phyloP scores from a whole-genome alignment of 2,888 invertebrate genomes.

The Harmothoe impar region DNA sequence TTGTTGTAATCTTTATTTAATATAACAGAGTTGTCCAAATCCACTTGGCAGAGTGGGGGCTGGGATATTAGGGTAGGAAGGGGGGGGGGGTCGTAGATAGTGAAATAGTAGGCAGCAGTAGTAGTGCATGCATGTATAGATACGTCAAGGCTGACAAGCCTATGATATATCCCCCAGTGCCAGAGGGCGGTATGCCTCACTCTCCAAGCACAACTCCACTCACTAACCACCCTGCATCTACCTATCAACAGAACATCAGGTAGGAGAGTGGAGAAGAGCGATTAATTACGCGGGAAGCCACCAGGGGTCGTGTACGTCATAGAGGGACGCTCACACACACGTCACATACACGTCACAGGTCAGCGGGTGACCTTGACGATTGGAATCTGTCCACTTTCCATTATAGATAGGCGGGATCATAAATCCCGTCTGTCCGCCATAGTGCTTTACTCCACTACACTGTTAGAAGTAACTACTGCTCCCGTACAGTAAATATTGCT shows the following conservation, averaged over 20 bases:
- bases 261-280: neutral
- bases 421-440: neutral
- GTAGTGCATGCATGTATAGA: slow-evolving; percentile 4
- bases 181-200: neutral
- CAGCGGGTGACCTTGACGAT: neutral
- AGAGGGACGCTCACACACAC: slow-evolving; percentile 1
- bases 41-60: neutral
- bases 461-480: too few relatives aligned
- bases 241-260: neutral
- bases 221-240: neutral
- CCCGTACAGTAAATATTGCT: too few relatives aligned
- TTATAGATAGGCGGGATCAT: slow-evolving; percentile 19
- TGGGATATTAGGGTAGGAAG: neutral
- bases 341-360: neutral
- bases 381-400: slow-evolving; percentile 11
- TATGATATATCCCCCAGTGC: neutral
- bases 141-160: neutral
- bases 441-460: too few relatives aligned
- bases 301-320: neutral
- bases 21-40: neutral
- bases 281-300: slow-evolving; percentile 10
- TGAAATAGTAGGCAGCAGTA: too few relatives aligned
- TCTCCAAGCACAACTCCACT: neutral
- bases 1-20: too few relatives aligned
- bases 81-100: too few relatives aligned